Conservation (phyloP, 2,797 vertebrate genomes). For the Coregonus suidteri region DNA sequence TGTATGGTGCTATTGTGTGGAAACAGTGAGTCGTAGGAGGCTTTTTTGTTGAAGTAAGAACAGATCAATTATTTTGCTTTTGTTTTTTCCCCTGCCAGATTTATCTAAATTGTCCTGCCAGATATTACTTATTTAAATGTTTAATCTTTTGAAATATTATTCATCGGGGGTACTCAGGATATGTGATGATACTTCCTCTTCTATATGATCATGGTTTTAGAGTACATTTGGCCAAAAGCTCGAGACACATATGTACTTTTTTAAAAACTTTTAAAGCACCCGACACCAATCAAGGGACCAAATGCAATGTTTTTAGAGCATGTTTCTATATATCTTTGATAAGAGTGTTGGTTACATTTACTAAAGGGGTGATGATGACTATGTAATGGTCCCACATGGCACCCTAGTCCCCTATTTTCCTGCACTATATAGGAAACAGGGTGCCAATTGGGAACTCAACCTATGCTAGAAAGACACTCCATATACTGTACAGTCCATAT, state of each 20-base stretch:
- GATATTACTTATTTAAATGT: conserved; percentile 3
- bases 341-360: conserved; percentile 35
- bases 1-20: no score
- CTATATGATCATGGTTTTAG: conserved; percentile 33
- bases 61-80: no score
- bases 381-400: no score
- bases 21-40: conserved; percentile 21
- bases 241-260: conserved; percentile 30
- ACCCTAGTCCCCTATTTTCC: no score
- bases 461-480: background rate
- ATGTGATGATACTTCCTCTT: conserved; percentile 25
- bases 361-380: conserved; percentile 2
- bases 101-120: background rate
- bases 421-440: background rate
- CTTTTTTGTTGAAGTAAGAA: background rate
- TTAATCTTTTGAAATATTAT: conserved; percentile 11
- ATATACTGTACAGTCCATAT: background rate
- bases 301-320: conserved; percentile 46
- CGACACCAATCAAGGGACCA: conserved; percentile 64
- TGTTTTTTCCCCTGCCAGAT: conserved; percentile 13
- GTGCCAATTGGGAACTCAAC: background rate
- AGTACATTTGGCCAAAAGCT: conserved; percentile 47
- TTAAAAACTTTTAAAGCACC: conserved; percentile 9
- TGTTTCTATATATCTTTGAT: conserved; percentile 40
- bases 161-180: conserved; percentile 28